A percentile compares a stretch with the other conserved stretches of the same genome.
Conservation (phyloP, 2,113 vertebrate species). For the Orientallactaga bullata region DNA sequence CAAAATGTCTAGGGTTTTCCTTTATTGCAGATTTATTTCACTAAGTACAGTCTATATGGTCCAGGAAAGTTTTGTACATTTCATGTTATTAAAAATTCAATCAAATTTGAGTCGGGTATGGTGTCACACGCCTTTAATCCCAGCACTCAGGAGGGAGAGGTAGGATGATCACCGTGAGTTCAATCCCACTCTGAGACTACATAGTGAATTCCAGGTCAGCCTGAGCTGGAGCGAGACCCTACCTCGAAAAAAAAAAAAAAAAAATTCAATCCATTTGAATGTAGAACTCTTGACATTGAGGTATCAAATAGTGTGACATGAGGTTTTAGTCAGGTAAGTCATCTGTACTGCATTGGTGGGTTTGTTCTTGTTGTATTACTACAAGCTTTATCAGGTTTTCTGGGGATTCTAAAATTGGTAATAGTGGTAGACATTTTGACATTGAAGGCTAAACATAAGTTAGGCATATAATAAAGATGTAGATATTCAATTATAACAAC, state of each 20-base stretch:
- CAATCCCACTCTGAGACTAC: no score
- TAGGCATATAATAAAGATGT: not conserved
- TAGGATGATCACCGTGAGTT: no score
- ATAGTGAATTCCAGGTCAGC: no score
- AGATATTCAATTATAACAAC: not conserved
- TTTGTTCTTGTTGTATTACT: not conserved
- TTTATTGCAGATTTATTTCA: not conserved
- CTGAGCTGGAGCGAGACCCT: no score
- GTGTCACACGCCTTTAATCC: no score
- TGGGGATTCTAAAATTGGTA: not conserved
- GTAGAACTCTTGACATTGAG: conserved; percentile 31
- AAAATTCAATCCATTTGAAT: conserved; percentile 36
- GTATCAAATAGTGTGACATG: not conserved
- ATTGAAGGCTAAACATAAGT: not conserved
- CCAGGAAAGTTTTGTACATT: conserved; percentile 20
- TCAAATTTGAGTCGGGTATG: no score
- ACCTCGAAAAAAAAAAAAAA: no score
- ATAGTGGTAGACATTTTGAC: not conserved
- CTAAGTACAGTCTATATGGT: not conserved
- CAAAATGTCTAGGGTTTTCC: not conserved
- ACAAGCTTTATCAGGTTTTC: not conserved
- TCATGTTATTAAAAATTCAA: conserved; percentile 14
- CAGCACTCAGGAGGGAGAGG: no score
- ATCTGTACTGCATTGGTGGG: not conserved
- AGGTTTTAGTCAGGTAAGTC: not conserved